Evolutionary conservation across 64 coral and sea anemone species (phyloP).

Genomic region (Astreopora myriophthalma): DNA sequence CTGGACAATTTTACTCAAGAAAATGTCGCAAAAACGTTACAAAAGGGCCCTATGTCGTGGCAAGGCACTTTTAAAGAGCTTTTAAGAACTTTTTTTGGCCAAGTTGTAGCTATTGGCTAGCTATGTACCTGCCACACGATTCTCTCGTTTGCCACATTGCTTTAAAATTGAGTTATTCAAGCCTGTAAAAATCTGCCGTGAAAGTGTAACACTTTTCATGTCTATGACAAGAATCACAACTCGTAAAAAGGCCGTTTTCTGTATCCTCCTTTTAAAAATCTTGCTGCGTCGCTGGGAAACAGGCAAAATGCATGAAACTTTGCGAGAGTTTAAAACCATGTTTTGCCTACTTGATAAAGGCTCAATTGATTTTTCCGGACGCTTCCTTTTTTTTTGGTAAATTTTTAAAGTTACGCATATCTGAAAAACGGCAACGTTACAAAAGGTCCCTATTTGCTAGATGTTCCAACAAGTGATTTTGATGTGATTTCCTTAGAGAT

Average conservation of each 20-base stretch:
- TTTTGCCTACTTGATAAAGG: not conserved
- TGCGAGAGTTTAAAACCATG: not conserved
- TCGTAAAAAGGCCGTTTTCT: not conserved
- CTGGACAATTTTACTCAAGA: too few relatives aligned
- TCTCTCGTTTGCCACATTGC: not conserved
- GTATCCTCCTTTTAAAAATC: not conserved
- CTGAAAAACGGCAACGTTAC: not conserved
- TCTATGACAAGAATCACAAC: conserved; percentile 8
- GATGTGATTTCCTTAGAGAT: not conserved
- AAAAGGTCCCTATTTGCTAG: conserved; percentile 1
- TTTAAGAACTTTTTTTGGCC: not conserved
- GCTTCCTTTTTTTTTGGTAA: conserved; percentile 4
- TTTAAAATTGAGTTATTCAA: not conserved
- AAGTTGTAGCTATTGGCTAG: not conserved
- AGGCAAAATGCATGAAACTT: not conserved
- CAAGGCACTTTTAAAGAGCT: not conserved
- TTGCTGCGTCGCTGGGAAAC: not conserved
- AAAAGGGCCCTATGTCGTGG: too few relatives aligned
- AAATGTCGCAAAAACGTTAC: too few relatives aligned
- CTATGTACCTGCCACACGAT: not conserved
- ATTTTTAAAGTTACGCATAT: not conserved
- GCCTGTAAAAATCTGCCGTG: not conserved
- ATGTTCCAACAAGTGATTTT: not conserved
- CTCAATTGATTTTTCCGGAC: not conserved
- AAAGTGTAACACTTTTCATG: not conserved